A percentile compares a stretch with the other conserved stretches of the same genome.
These are phyloP conservation scores for Amniataba percoides DNA, from an alignment of 2,797 vertebrate species.

Conservation along the genomic window DNA sequence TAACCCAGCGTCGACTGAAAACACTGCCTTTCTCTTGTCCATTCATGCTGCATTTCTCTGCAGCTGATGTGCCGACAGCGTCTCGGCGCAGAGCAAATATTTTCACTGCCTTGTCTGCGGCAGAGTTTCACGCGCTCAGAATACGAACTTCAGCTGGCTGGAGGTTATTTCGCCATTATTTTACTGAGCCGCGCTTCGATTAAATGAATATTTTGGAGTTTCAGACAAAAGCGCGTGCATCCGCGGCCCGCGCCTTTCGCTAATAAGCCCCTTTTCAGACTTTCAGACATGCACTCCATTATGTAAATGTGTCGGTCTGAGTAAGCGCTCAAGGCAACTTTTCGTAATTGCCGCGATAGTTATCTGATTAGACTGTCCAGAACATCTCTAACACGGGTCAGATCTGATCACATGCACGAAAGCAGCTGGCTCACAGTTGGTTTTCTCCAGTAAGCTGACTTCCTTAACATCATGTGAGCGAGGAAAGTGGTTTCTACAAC, in stretches of 20 bases:
- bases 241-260: neutral
- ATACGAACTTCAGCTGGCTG: neutral
- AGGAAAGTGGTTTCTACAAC: neutral
- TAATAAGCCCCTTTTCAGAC: neutral
- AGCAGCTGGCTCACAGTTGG: neutral
- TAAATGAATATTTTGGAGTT: slow-evolving; percentile 1
- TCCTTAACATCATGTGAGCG: slow-evolving; percentile 1
- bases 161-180: neutral
- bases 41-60: slow-evolving; percentile 60
- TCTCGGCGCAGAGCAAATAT: slow-evolving; percentile 35
- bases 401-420: neutral
- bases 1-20: slow-evolving; percentile 37
- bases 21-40: slow-evolving; percentile 51
- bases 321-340: neutral
- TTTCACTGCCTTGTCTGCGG: slow-evolving; percentile 11
- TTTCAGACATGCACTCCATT: neutral
- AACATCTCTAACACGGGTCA: neutral
- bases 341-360: neutral
- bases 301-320: neutral
- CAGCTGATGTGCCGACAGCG: slow-evolving; percentile 29
- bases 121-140: neutral
- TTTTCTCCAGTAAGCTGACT: neutral
- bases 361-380: neutral
- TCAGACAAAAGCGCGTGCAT: neutral
- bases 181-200: neutral